These are phyloP conservation scores for Apodemia duryi DNA, from an alignment of 2,888 invertebrate species.

Conservation along the genomic window DNA sequence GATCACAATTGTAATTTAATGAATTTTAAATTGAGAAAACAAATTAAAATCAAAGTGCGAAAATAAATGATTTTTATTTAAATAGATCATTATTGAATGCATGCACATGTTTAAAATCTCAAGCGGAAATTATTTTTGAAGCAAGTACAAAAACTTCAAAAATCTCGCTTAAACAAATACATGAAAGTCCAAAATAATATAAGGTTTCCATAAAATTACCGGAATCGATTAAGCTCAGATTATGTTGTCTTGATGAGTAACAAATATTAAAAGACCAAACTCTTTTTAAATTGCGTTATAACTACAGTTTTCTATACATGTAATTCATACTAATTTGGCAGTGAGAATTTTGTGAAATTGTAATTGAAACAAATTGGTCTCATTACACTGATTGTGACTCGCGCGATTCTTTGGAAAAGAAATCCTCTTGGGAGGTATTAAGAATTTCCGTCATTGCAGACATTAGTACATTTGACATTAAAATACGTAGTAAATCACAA, in stretches of 20 bases:
- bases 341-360: constrained; percentile 21
- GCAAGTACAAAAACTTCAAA: too few relatives aligned
- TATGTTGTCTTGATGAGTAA: neutral
- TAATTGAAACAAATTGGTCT: constrained; percentile 21
- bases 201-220: neutral
- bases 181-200: too few relatives aligned
- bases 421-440: constrained; percentile 11
- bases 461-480: constrained; percentile 3
- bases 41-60: too few relatives aligned
- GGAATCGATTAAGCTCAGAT: neutral
- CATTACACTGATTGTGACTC: constrained; percentile 9
- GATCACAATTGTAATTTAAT: too few relatives aligned
- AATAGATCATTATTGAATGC: too few relatives aligned
- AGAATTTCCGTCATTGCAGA: constrained; percentile 1
- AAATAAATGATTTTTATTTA: too few relatives aligned
- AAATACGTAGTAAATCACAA: constrained; percentile 25
- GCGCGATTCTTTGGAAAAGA: constrained; percentile 5
- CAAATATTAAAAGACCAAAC: constrained; percentile 4
- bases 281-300: constrained; percentile 11
- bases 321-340: constrained; percentile 8
- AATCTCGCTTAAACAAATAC: too few relatives aligned
- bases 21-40: too few relatives aligned
- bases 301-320: constrained; percentile 11
- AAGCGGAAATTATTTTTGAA: too few relatives aligned
- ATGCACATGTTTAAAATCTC: too few relatives aligned